Conservation (phyloP, 1,140 invertebrate species). For the Calosoma granatense region DNA sequence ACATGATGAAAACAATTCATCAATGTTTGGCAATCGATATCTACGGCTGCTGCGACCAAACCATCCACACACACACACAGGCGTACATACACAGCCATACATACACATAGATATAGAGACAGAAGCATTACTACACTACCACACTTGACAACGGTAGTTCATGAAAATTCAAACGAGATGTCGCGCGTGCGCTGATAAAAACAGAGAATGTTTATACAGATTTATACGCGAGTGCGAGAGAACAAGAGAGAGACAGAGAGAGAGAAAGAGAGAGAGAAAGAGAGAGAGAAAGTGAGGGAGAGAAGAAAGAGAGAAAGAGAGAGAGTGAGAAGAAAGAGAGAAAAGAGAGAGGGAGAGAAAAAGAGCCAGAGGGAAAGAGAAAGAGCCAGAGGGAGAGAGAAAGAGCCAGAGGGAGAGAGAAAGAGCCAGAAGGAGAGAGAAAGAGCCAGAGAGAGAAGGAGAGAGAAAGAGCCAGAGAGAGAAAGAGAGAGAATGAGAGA, state of each 20-base stretch:
- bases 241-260: neutral
- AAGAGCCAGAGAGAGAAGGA: neutral
- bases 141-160: slow-evolving; percentile 20
- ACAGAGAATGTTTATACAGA: no score
- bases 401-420: neutral
- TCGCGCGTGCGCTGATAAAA: slow-evolving; percentile 1
- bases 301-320: neutral
- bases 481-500: neutral
- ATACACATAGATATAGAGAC: no score
- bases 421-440: neutral
- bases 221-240: neutral
- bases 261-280: neutral
- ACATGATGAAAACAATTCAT: slow-evolving; percentile 36
- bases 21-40: slow-evolving; percentile 26
- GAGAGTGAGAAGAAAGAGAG: slow-evolving; percentile 17
- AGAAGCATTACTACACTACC: no score
- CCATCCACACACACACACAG: neutral
- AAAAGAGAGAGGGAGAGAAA: neutral
- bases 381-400: neutral
- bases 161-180: slow-evolving; percentile 19
- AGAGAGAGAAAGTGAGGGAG: neutral
- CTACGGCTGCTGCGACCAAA: neutral
- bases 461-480: neutral
- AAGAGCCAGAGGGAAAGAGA: neutral
- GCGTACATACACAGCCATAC: no score